These are phyloP conservation scores for Netta rufina DNA, from an alignment of 2,797 vertebrate species.

Conservation along the genomic window DNA sequence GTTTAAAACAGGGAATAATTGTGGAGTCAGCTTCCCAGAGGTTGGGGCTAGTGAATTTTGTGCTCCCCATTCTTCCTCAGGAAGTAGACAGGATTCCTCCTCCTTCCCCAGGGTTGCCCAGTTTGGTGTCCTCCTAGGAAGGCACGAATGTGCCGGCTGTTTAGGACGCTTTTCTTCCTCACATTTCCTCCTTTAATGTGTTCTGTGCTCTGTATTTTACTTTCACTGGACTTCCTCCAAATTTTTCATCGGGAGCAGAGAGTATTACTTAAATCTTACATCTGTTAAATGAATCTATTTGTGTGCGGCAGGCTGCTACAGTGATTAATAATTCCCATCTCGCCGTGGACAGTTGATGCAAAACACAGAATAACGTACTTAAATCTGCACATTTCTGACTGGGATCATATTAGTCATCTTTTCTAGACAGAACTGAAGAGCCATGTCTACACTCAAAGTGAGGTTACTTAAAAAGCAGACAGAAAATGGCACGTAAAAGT, in stretches of 20 bases:
- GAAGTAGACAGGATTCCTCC: neutral
- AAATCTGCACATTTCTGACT: conserved; percentile 6
- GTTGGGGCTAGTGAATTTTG: neutral
- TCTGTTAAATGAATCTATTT: conserved; percentile 53
- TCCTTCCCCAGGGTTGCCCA: neutral
- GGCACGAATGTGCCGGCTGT: neutral
- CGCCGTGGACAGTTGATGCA: conserved; percentile 12
- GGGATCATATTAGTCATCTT: conserved; percentile 34
- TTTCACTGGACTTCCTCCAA: neutral
- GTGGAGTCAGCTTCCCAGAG: neutral
- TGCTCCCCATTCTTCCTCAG: neutral
- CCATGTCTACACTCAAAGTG: neutral
- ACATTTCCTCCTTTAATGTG: neutral
- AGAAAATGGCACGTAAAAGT: neutral
- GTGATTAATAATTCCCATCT: conserved; percentile 45
- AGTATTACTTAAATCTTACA: neutral
- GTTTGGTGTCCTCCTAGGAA: neutral
- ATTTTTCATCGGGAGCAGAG: neutral
- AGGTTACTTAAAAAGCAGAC: conserved; percentile 37
- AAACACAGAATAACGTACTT: conserved; percentile 44
- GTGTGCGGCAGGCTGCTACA: neutral
- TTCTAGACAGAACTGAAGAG: conserved; percentile 47
- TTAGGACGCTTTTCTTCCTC: neutral
- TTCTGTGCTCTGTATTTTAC: neutral
- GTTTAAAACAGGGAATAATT: neutral